Evolutionary conservation across 1,140 invertebrate genomes (phyloP).

Genomic region (Xylocopa sonorina): DNA sequence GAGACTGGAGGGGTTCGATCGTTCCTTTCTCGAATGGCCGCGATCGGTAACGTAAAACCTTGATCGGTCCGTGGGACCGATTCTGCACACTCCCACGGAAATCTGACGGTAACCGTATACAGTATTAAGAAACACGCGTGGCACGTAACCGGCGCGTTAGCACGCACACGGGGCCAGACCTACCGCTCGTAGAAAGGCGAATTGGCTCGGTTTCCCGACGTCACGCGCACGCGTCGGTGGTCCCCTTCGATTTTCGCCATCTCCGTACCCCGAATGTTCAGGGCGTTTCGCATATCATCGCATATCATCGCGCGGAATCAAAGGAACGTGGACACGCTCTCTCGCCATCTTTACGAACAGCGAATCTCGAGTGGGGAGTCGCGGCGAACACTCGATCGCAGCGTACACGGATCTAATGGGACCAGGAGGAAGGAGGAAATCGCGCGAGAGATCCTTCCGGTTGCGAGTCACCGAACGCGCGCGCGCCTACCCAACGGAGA

Average conservation of each 20-base stretch:
- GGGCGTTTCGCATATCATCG: too few relatives aligned
- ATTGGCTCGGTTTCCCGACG: background rate
- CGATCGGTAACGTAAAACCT: constrained; percentile 71
- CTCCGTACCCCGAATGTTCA: background rate
- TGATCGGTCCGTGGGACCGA: constrained; percentile 75
- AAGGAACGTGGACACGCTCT: too few relatives aligned
- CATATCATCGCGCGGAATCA: too few relatives aligned
- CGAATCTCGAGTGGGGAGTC: too few relatives aligned
- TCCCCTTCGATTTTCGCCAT: background rate
- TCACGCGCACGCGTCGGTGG: background rate
- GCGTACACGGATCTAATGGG: background rate
- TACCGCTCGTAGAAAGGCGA: constrained; percentile 16
- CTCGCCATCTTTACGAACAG: too few relatives aligned
- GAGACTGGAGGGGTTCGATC: too few relatives aligned
- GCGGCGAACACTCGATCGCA: too few relatives aligned
- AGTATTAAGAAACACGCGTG: constrained; percentile 67
- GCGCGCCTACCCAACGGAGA: constrained; percentile 11
- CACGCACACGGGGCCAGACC: constrained; percentile 20
- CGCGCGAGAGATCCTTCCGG: constrained; percentile 11
- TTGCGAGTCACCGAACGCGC: background rate
- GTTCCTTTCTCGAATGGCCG: constrained; percentile 63
- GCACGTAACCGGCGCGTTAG: constrained; percentile 45
- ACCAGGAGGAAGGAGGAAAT: constrained; percentile 22
- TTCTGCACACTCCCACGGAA: constrained; percentile 73
- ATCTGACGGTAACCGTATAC: constrained; percentile 64